A percentile compares a stretch with the other conserved stretches of the same genome.
Conservation (phyloP, 2,888 invertebrate species). For the Peribatodes rhomboidaria region DNA sequence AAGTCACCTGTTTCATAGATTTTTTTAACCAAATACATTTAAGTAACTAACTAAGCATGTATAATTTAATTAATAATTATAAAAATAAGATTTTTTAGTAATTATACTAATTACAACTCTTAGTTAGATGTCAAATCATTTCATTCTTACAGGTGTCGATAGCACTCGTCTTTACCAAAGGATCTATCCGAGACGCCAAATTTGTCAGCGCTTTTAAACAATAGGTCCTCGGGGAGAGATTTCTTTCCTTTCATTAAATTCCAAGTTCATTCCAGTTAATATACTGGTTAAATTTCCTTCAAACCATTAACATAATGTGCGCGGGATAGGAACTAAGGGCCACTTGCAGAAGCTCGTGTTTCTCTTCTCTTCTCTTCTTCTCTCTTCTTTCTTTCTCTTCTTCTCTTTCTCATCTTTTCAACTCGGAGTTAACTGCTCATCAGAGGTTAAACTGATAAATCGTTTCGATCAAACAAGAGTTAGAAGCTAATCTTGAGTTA, state of each 20-base stretch:
- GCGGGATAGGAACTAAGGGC: conserved; percentile 7
- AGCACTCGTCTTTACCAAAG: conserved; percentile 17
- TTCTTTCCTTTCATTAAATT: conserved; percentile 40
- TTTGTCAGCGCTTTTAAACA: conserved; percentile 32
- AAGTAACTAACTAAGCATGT: too few relatives aligned
- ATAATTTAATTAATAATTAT: too few relatives aligned
- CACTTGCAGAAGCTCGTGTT: not conserved
- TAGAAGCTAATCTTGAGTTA: too few relatives aligned
- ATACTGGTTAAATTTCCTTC: conserved; percentile 34
- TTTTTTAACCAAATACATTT: too few relatives aligned
- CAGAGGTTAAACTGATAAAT: too few relatives aligned
- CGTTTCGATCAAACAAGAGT: too few relatives aligned
- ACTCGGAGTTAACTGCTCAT: too few relatives aligned
- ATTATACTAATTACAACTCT: not conserved
- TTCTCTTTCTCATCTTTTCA: too few relatives aligned
- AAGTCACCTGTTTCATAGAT: too few relatives aligned
- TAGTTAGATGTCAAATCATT: not conserved
- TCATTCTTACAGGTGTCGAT: not conserved
- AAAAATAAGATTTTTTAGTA: too few relatives aligned
- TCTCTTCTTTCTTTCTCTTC: too few relatives aligned
- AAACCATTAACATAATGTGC: conserved; percentile 32
- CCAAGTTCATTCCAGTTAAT: conserved; percentile 29
- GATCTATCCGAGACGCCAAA: conserved; percentile 9
- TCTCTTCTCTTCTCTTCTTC: not conserved
- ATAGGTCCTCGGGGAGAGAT: conserved; percentile 23